Conservation (phyloP, 2,888 invertebrate genomes). For the Drosophila acutilabella region DNA sequence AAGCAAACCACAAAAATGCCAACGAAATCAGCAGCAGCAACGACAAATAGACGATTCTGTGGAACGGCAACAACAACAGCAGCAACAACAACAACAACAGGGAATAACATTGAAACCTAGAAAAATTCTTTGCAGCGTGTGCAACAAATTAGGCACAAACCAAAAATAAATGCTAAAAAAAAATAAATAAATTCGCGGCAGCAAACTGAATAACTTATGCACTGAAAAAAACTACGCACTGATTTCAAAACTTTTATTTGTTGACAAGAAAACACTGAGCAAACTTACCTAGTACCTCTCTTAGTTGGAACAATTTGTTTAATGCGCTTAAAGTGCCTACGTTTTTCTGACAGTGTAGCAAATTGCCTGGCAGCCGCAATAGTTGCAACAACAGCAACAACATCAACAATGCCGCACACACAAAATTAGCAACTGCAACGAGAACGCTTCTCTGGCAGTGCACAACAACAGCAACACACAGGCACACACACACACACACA, state of each 20-base stretch:
- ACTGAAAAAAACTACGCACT: slow-evolving; percentile 14
- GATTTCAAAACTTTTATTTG: too few species aligned
- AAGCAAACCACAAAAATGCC: slow-evolving; percentile 64
- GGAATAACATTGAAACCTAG: slow-evolving; percentile 26
- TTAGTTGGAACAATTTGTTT: too few species aligned
- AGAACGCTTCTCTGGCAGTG: slow-evolving; percentile 56
- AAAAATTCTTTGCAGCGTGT: slow-evolving; percentile 51
- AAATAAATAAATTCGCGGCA: slow-evolving; percentile 13
- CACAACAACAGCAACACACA: slow-evolving; percentile 22
- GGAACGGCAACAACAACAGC: slow-evolving; percentile 17
- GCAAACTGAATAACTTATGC: slow-evolving; percentile 22
- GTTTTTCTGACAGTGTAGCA: neutral
- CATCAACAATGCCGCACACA: slow-evolving; percentile 21
- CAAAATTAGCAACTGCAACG: slow-evolving; percentile 66
- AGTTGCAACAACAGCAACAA: slow-evolving; percentile 14
- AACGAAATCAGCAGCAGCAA: slow-evolving; percentile 34
- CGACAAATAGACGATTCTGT: slow-evolving; percentile 8
- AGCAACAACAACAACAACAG: slow-evolving; percentile 23
- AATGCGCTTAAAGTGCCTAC: too few species aligned
- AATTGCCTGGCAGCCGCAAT: slow-evolving; percentile 33
- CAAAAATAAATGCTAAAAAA: slow-evolving; percentile 59
- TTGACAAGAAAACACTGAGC: too few species aligned
- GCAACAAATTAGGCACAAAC: slow-evolving; percentile 67
- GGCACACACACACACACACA: slow-evolving; percentile 10
- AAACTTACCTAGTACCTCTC: too few species aligned